Percentiles rank a stretch among this genome's conserved stretches.
Evolutionary conservation across 2,113 vertebrate genomes (phyloP).

Genomic region (Antechinus flavipes): DNA sequence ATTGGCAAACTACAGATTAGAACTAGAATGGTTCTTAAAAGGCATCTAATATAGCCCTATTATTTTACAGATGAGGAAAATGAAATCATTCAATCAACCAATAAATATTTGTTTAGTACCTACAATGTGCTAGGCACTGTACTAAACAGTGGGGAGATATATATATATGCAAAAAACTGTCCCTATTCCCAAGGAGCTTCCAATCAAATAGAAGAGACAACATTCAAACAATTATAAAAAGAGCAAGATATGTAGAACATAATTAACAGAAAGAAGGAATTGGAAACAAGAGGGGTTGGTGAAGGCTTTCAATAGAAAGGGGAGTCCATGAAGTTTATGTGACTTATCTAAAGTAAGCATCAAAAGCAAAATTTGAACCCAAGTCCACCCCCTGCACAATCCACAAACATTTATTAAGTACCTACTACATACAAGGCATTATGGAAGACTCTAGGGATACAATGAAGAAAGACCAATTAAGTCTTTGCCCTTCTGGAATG

Average conservation of each 20-base stretch:
- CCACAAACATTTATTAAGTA: not conserved
- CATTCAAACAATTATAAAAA: not conserved
- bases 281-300: not conserved
- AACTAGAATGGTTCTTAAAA: not conserved
- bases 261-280: not conserved
- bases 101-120: not conserved
- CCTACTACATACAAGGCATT: not conserved
- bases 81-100: not conserved
- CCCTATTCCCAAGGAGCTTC: not conserved
- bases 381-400: not conserved
- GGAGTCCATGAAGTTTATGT: not conserved
- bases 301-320: not conserved
- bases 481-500: not conserved
- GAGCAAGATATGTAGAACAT: not conserved
- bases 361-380: not conserved
- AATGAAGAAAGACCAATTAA: not conserved
- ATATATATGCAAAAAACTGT: no score
- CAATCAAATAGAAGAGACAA: not conserved
- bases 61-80: not conserved
- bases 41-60: not conserved
- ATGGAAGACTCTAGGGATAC: not conserved
- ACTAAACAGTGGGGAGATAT: not conserved
- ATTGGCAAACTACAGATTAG: not conserved
- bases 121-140: not conserved
- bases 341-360: not conserved